Evolutionary conservation across 2,113 vertebrate species (phyloP), one percentile per base, ranked within the genome.

Genomic region (Plecotus auritus): DNA sequence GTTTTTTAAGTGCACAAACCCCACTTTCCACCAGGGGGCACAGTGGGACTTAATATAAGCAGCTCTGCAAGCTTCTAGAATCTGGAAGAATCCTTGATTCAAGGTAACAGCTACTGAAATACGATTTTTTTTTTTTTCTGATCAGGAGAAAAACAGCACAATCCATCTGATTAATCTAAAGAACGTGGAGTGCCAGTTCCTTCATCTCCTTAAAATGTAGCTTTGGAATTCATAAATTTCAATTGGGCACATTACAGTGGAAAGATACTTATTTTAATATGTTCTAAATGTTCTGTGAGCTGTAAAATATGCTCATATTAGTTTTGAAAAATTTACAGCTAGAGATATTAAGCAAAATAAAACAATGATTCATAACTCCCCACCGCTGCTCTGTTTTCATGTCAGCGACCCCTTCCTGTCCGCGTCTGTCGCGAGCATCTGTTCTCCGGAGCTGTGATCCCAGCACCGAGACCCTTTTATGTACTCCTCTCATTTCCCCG

Each of bases 321-420:
- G 94, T 97, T 96, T 94, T 97, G 96, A 97, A 94, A 97, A 97
- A 97, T 94, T 94, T 94, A 80, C 93, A 95, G 93, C 88, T 89
- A 37, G 82, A 91, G 91, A 91, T 96, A 97, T 96, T 95, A 97
- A 93, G 94, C 92, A 51, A 91, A 95, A 88, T 73, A 92, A 94
- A 96, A 95, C 93, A 95, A 4, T 95, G 96, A 93, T 67, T 91
- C 95, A 86, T 74, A 13, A 22, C 69, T 32, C 78, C 2, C 2
- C 83, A 49, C 40, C 0, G 9, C 20, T 18, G 91, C 95, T 45
- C 82, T 4, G 30, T 66, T n/a, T 59, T 61, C 82, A 11, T 26
- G 47, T 32, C 0, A 14, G 28, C 0, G 35, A 16, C 14, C 70
- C 61, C 91, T 35, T 14, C 37, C 59, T 4, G 22, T 54, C 61